Evolutionary conservation across 1,140 invertebrate species (phyloP).

Genomic region (Geopemphigus sp.): DNA sequence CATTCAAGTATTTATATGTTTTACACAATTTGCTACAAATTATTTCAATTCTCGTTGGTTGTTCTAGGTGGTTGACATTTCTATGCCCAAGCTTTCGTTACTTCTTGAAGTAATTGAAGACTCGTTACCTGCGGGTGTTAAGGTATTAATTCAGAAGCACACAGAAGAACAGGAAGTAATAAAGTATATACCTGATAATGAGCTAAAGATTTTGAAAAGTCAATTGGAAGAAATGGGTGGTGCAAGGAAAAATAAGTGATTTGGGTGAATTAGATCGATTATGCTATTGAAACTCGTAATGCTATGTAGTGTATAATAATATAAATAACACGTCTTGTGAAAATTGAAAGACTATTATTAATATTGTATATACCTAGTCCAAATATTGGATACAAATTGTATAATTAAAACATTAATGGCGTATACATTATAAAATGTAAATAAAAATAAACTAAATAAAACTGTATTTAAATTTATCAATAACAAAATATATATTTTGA

Average conservation of each 20-base stretch:
- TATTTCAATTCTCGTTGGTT: not conserved
- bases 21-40: not conserved
- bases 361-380: not conserved
- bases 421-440: not conserved
- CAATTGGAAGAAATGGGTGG: conserved; percentile 62
- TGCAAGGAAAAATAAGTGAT: conserved; percentile 58
- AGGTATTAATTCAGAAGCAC: conserved; percentile 64
- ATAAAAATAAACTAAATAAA: not conserved
- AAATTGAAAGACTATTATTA: not conserved
- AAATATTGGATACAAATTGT: not conserved
- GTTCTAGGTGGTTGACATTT: conserved; percentile 62
- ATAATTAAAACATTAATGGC: not conserved
- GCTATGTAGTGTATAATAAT: conserved; percentile 22
- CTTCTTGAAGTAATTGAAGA: conserved; percentile 71
- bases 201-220: conserved; percentile 70
- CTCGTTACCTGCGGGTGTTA: conserved; percentile 72
- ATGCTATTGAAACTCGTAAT: conserved; percentile 41
- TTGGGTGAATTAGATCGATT: conserved; percentile 49
- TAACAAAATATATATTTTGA: not conserved
- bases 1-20: conserved; percentile 62
- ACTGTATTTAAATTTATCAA: not conserved
- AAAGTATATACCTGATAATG: conserved; percentile 75
- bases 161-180: conserved; percentile 63
- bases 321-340: conserved; percentile 49
- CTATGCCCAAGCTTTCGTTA: conserved; percentile 60